These are phyloP conservation scores for Sminthopsis crassicaudata DNA, from an alignment of 2,113 vertebrate species.

Conservation along the genomic window DNA sequence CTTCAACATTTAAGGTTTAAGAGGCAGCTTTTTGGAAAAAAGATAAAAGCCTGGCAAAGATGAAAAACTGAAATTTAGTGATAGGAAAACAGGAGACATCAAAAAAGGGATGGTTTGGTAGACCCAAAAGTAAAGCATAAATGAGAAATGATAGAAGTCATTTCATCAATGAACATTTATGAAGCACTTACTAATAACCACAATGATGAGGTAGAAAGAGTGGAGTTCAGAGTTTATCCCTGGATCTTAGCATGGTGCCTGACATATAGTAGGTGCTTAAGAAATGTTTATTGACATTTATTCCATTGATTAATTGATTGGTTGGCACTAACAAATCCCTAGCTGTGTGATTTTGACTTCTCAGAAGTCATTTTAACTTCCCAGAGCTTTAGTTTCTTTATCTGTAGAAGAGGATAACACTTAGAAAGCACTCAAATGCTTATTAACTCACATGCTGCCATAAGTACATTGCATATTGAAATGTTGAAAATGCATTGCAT, in stretches of 20 bases:
- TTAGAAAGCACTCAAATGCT: not conserved
- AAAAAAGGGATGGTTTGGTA: not conserved
- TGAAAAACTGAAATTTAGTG: constrained; percentile 5
- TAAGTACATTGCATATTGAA: no score
- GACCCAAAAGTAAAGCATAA: not conserved
- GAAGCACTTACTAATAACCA: not conserved
- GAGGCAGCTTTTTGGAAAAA: not conserved
- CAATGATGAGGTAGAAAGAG: no score
- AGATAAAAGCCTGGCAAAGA: constrained; percentile 26
- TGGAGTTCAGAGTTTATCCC: no score
- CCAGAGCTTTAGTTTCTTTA: not conserved
- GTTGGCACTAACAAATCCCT: not conserved
- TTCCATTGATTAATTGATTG: not conserved
- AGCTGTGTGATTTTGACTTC: not conserved
- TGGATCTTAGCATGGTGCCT: no score
- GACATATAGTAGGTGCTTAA: no score
- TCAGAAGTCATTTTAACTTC: no score
- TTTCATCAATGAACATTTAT: not conserved
- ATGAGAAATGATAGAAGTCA: not conserved
- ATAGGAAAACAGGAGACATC: constrained; percentile 2
- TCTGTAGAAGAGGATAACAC: not conserved
- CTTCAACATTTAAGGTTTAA: not conserved
- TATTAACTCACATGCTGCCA: not conserved
- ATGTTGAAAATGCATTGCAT: not conserved
- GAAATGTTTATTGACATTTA: no score